Evolutionary conservation across 2,888 invertebrate genomes (phyloP).

Genomic region (Syrphus vitripennis): DNA sequence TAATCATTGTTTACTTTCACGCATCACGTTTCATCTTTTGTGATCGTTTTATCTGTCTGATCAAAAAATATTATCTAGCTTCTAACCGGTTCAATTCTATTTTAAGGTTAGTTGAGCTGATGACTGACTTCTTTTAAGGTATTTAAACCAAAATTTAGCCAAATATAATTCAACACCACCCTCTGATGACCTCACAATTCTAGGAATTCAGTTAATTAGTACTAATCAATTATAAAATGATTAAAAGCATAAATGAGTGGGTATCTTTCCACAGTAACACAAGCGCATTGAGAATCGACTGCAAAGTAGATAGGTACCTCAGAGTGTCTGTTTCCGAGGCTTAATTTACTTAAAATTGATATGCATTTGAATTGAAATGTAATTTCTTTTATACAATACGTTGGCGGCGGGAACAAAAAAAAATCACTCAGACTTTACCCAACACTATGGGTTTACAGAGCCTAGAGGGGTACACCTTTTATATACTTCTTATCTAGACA

Average conservation of each 20-base stretch:
- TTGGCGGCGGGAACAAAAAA: neutral
- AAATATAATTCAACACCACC: neutral
- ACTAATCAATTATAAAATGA: neutral
- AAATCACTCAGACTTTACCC: neutral
- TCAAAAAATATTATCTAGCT: neutral
- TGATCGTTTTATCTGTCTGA: neutral
- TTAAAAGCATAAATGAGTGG: neutral
- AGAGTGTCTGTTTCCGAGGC: neutral
- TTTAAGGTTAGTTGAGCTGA: neutral
- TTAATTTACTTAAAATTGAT: neutral
- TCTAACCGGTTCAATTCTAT: neutral
- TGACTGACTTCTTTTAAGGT: neutral
- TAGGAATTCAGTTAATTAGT: neutral
- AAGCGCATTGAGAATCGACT: neutral
- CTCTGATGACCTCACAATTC: neutral
- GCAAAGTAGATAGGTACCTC: no score
- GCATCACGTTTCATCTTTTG: neutral
- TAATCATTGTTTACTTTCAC: neutral
- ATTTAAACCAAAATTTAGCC: neutral
- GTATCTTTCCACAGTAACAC: neutral
- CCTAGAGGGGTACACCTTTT: neutral
- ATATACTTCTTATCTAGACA: constrained; percentile 8
- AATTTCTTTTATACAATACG: neutral
- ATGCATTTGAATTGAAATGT: constrained; percentile 3
- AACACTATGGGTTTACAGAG: neutral